These are phyloP conservation scores for Drosophila repleta DNA, from an alignment of 1,140 invertebrate species.

Conservation along the genomic window DNA sequence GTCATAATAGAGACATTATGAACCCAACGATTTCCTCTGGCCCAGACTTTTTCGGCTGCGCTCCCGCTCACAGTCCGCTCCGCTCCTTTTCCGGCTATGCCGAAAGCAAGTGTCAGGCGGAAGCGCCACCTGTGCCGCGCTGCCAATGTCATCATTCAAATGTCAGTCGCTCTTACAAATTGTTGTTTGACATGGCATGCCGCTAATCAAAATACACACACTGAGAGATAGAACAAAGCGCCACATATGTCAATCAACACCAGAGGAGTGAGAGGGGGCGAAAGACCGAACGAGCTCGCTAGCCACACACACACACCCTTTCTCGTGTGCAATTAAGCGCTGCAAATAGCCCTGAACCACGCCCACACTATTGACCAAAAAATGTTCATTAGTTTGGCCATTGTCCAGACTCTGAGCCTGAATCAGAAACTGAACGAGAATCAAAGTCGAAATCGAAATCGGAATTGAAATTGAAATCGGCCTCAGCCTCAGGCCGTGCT, in stretches of 20 bases:
- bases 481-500: not conserved
- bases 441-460: constrained; percentile 6
- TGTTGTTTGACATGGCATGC: constrained; percentile 79
- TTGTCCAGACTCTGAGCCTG: constrained; percentile 58
- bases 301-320: constrained; percentile 1
- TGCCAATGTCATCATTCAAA: constrained; percentile 77
- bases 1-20: constrained; percentile 73
- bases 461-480: constrained; percentile 3
- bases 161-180: constrained; percentile 69
- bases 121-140: constrained; percentile 67
- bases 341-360: constrained; percentile 27
- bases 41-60: not conserved
- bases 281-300: no score
- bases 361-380: constrained; percentile 35
- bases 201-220: constrained; percentile 74
- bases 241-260: constrained; percentile 37
- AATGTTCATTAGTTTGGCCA: constrained; percentile 70
- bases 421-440: constrained; percentile 20
- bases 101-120: constrained; percentile 58
- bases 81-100: constrained; percentile 19
- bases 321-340: constrained; percentile 55
- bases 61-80: no score
- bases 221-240: constrained; percentile 10
- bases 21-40: not conserved
- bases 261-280: not conserved